Base-by-base conservation (phyloP, 2,113 vertebrate genomes). In the Salvelinus fontinalis region DNA sequence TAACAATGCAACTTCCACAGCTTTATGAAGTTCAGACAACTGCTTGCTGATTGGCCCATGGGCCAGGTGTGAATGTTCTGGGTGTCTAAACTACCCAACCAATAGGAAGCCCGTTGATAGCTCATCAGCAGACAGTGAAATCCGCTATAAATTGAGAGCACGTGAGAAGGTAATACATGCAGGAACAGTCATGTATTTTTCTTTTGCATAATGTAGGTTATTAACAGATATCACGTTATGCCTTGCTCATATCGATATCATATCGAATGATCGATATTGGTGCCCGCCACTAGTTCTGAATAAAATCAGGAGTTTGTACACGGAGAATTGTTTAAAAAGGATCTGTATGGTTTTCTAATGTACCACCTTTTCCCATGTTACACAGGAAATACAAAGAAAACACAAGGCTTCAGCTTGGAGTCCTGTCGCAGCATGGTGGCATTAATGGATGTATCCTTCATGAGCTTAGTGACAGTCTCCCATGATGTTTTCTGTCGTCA, bases 401-500 rank as follows among this genome's bases (percentile, higher is more conserved):
- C 74, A 29, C 89, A 77, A 69, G 90, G 89, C 12, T 93, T 94
- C 83, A 89, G 75, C n/a, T 68, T 91, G 14, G 92, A 94, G n/a
- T 86, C 89, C 69, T 94, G 93, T 65, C 89, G 87, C 80, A 91
- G 93, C 72, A 87, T 94, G 79, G 83, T 93, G 2, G 92, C 93
- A 6, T 69, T 94, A 72, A 93, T 94, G 91, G 93, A 93, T 57
- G 93, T 93, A 94, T 94, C 92, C 90, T 88, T 69, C n/a, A 7
- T 62, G 20, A 9, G 59, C 1, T 62, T 62, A 22, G 59, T 62
- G n/a, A 62, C 18, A n/a, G 7, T n/a, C 8, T 22, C 54, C 54
- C 54, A 57, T 57, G 0, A 57, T 16, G 18, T 1, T 1, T 57
- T 57, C 6, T 57, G 3, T 57, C 1, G 0, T 57, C 1, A 14